Evolutionary conservation across 2,797 vertebrate genomes (phyloP).

Genomic region (Acanthis flammea): DNA sequence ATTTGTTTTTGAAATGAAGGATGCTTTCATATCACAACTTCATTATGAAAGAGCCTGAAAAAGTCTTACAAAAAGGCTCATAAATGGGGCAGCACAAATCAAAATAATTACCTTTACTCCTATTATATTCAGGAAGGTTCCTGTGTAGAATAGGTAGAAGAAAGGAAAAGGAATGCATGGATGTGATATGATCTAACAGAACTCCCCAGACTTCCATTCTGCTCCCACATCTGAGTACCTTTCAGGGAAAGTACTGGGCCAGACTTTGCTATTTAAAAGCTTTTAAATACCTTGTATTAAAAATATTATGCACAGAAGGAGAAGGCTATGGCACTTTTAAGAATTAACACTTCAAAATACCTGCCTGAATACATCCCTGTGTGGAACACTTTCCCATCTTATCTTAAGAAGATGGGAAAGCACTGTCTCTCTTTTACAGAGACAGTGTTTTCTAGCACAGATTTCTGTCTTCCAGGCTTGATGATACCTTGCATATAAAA

Average conservation of each 20-base stretch:
- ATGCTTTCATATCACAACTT: constrained; percentile 54
- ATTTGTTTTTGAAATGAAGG: constrained; percentile 55
- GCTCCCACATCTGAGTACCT: not conserved
- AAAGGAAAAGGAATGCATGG: not conserved
- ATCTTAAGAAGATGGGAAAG: not conserved
- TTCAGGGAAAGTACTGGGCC: not conserved
- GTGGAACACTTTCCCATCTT: not conserved
- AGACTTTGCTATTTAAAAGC: not conserved
- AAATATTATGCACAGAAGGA: not conserved
- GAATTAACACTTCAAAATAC: not conserved
- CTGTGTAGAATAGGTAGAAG: not conserved
- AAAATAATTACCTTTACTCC: constrained; percentile 10
- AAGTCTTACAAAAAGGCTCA: constrained; percentile 3
- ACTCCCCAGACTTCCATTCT: not conserved
- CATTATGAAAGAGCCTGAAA: constrained; percentile 51
- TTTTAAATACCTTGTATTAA: not conserved
- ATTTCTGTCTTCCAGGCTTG: not conserved
- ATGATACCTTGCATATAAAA: not conserved
- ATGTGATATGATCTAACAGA: not conserved
- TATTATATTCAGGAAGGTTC: not conserved
- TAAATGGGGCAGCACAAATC: constrained; percentile 3
- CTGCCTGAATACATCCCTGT: not conserved
- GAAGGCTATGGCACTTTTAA: not conserved
- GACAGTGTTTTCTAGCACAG: not conserved
- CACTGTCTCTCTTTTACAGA: not conserved